Base-by-base conservation (phyloP, 2,888 invertebrate species). In the Drosophila affinis region DNA sequence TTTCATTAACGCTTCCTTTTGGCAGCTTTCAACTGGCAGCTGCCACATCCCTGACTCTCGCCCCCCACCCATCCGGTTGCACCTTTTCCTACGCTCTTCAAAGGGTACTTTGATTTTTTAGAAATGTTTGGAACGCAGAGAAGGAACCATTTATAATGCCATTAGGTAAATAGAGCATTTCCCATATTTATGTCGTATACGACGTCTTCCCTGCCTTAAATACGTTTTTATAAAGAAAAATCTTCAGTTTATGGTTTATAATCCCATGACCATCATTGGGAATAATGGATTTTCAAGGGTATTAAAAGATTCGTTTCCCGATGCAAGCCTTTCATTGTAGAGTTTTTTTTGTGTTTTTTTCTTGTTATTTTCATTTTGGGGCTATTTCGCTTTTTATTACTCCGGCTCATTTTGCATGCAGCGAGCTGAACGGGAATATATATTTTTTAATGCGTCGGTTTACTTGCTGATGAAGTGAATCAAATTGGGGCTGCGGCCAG, bases 401-500 rank as follows among this genome's bases (percentile, higher is more conserved):
- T 67, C 32, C 14, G 70, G 44, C 83, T 82, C 83, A 87, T 87
- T 83, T 83, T 27, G 85, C 76, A 87, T 83, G 87, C 85, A 79
- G 79, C 81, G 67, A 63, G 81, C 64, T 77, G 59, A 70, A 78
- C 72, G 77, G 70, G 79, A 72, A 78, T 67, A 71, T 78, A 77
- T 70, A 74, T 81, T 81, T 88, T 88, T 81, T 86, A 88, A 86
- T 85, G 88, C 84, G 74, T 72, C 70, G 79, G 76, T 75, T 85
- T 85, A 82, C 87, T 85, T 81, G 87, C 89, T 87, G 86, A 89
- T 88, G 89, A 88, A 88, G 89, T 88, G 89, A 88, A 87, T 87
- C 83, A 82, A 87, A 85, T 83, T 78, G 87, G 74, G 64, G 73
- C 72, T 68, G 62, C 67, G 39, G 48, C 59, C 53, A 4, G 62